phyloP scores from a whole-genome alignment of 2,113 vertebrate species.

The Engraulis encrasicolus region DNA sequence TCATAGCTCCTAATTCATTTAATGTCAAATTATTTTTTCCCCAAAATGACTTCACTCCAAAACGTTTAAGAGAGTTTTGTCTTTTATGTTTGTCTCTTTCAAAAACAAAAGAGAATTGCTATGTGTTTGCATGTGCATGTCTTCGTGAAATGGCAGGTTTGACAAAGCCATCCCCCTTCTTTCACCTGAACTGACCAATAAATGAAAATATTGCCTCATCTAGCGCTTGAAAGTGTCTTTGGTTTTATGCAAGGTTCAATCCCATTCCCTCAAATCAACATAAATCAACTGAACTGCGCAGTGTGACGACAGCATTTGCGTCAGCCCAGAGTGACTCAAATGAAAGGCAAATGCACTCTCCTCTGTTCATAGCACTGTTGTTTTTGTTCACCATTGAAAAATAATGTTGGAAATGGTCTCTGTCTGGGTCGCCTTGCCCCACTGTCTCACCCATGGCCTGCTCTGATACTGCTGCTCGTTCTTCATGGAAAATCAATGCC shows the following conservation, averaged over 20 bases:
- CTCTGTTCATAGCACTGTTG: constrained; percentile 34
- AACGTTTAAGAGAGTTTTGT: no score
- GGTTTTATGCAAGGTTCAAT: not conserved
- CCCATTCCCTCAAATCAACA: not conserved
- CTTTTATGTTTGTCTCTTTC: no score
- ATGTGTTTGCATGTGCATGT: no score
- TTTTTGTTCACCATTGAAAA: not conserved
- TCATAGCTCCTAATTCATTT: no score
- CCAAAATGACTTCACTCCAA: no score
- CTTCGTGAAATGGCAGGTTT: not conserved
- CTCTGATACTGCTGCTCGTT: constrained; percentile 68
- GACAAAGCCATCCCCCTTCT: not conserved
- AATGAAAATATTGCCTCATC: not conserved
- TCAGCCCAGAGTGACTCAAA: not conserved
- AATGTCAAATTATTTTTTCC: no score
- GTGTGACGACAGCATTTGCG: not conserved
- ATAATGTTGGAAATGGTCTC: constrained; percentile 39
- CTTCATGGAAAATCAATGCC: constrained; percentile 69
- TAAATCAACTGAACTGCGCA: not conserved
- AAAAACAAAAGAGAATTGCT: no score
- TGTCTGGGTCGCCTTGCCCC: constrained; percentile 55
- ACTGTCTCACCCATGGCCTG: constrained; percentile 57
- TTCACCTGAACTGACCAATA: not conserved
- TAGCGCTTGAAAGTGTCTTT: not conserved
- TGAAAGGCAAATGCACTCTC: constrained; percentile 33